Evolutionary conservation across 2,888 invertebrate species (phyloP).

Genomic region (Lepas anatifera): DNA sequence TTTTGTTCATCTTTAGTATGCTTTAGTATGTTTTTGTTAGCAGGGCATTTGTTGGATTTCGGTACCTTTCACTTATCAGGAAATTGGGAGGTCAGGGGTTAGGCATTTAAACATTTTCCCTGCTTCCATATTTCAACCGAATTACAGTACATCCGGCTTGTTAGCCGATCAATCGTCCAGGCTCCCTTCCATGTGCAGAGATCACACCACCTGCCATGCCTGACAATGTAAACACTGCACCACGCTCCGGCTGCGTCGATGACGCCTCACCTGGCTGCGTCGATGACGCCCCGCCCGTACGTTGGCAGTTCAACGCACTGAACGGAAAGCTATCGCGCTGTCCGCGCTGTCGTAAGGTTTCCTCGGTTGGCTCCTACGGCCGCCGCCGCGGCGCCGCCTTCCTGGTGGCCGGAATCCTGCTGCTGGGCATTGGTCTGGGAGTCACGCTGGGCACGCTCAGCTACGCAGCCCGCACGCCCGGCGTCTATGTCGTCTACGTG

Average conservation of each 20-base stretch:
- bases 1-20: too few species aligned
- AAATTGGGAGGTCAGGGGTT: too few species aligned
- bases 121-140: too few species aligned
- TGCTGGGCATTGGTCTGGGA: slow-evolving; percentile 63
- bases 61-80: too few species aligned
- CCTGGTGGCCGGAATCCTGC: slow-evolving; percentile 57
- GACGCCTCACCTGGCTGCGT: too few species aligned
- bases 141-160: too few species aligned
- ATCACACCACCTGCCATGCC: background rate
- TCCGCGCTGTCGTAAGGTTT: slow-evolving; percentile 89
- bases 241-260: slow-evolving; percentile 25
- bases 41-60: too few species aligned
- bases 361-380: slow-evolving; percentile 68
- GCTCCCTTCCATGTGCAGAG: background rate
- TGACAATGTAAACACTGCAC: background rate
- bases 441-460: slow-evolving; percentile 59
- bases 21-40: too few species aligned
- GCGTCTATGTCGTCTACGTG: slow-evolving; percentile 25
- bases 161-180: too few species aligned
- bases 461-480: slow-evolving; percentile 20
- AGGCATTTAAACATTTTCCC: too few species aligned
- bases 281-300: too few species aligned
- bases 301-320: slow-evolving; percentile 66
- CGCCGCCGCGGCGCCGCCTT: slow-evolving; percentile 67
- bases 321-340: slow-evolving; percentile 89